Percentiles rank a stretch among this genome's conserved stretches.
phyloP scores from a whole-genome alignment of 2,888 invertebrate species.

The Morinoia aosen region DNA sequence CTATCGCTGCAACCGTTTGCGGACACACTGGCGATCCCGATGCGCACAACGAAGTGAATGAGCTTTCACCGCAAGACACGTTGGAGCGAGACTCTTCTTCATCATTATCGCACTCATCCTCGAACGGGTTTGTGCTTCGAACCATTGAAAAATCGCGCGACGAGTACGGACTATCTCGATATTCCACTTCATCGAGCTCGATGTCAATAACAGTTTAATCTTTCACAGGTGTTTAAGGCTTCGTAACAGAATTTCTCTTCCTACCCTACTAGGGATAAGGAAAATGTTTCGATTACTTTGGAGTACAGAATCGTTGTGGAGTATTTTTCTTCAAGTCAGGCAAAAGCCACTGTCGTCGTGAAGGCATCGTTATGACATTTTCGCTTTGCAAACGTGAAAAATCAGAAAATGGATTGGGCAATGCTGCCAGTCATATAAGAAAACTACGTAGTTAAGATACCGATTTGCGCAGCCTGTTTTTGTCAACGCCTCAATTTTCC shows the following conservation, averaged over 20 bases:
- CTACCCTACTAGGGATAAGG: not conserved
- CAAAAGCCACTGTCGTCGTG: not conserved
- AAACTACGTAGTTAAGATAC: not conserved
- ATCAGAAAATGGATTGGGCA: not conserved
- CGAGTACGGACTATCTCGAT: not conserved
- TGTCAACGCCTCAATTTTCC: not conserved
- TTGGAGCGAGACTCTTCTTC: not conserved
- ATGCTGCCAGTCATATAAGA: not conserved
- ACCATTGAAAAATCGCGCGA: not conserved
- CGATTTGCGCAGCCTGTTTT: not conserved
- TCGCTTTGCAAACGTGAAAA: not conserved
- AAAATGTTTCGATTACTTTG: not conserved
- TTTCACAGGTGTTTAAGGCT: not conserved
- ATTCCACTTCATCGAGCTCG: not conserved
- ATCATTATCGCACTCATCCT: not conserved
- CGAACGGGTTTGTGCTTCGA: not conserved
- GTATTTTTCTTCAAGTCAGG: not conserved
- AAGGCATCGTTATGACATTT: not conserved
- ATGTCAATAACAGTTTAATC: not conserved
- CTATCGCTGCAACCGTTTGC: not conserved
- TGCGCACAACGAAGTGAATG: not conserved
- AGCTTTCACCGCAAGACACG: not conserved
- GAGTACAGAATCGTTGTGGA: not conserved
- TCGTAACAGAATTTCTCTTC: not conserved
- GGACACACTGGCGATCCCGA: constrained; percentile 1